These are phyloP conservation scores for Coenobita brevimanus DNA, from an alignment of 1,140 invertebrate species.

Conservation along the genomic window DNA sequence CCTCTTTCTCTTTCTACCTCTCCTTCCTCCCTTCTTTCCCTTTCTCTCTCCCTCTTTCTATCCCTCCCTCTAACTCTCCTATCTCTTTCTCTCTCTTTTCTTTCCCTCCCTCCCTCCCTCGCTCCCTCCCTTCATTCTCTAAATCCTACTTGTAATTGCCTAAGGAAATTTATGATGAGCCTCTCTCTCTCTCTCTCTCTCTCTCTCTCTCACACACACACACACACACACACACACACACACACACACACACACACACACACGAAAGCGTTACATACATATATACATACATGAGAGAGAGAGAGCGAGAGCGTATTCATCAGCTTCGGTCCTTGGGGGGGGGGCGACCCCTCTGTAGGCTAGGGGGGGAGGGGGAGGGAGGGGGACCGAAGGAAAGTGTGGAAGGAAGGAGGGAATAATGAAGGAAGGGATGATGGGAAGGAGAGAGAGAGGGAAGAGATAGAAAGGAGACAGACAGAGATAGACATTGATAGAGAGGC, in stretches of 20 bases:
- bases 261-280: no score
- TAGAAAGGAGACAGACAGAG: neutral
- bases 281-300: neutral
- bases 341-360: no score
- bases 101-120: neutral
- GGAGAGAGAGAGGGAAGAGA: no score
- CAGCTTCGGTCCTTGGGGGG: no score
- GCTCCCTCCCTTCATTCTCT: neutral
- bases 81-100: neutral
- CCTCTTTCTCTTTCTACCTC: neutral
- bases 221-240: no score
- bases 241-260: no score
- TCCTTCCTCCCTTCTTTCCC: neutral
- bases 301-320: neutral
- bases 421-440: no score
- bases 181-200: no score
- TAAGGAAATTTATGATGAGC: neutral
- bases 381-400: no score
- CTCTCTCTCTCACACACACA: no score
- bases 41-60: neutral
- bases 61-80: neutral
- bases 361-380: no score
- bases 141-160: conserved; percentile 1
- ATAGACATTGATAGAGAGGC: neutral
- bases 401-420: no score